Percentiles rank a stretch among this genome's conserved stretches.
phyloP scores from a whole-genome alignment of 2,888 invertebrate genomes.

The Pseudoips prasinana region DNA sequence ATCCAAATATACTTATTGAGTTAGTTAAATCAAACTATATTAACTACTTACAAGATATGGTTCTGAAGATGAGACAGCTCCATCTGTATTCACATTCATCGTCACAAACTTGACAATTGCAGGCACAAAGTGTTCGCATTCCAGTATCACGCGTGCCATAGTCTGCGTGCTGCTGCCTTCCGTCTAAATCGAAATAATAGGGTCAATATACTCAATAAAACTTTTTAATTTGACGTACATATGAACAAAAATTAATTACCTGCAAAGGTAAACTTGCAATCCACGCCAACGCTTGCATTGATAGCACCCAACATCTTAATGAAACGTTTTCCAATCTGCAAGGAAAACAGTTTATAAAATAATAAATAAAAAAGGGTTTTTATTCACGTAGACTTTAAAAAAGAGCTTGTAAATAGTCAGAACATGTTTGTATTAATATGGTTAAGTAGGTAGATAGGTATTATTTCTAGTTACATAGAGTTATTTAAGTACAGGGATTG shows the following conservation, averaged over 20 bases:
- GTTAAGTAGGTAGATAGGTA: too few species aligned
- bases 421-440: too few species aligned
- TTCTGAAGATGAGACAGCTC: constrained; percentile 62
- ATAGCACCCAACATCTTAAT: constrained; percentile 89
- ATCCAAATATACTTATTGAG: too few species aligned
- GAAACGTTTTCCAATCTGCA: constrained; percentile 68
- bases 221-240: too few species aligned
- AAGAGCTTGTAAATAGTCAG: too few species aligned
- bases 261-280: constrained; percentile 83
- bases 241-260: constrained; percentile 26
- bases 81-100: constrained; percentile 76
- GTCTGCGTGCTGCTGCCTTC: constrained; percentile 76
- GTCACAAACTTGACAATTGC: constrained; percentile 86
- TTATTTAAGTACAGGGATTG: too few species aligned
- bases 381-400: too few species aligned
- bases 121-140: constrained; percentile 85
- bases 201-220: too few species aligned
- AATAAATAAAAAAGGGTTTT: too few species aligned
- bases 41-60: constrained; percentile 69
- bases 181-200: too few species aligned
- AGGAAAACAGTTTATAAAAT: constrained; percentile 20
- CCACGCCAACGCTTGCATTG: constrained; percentile 88
- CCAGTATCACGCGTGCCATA: constrained; percentile 84
- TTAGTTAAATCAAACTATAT: too few species aligned
- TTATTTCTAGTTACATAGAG: too few species aligned